phyloP scores from a whole-genome alignment of 2,797 vertebrate species.

The Harpagifer antarcticus region DNA sequence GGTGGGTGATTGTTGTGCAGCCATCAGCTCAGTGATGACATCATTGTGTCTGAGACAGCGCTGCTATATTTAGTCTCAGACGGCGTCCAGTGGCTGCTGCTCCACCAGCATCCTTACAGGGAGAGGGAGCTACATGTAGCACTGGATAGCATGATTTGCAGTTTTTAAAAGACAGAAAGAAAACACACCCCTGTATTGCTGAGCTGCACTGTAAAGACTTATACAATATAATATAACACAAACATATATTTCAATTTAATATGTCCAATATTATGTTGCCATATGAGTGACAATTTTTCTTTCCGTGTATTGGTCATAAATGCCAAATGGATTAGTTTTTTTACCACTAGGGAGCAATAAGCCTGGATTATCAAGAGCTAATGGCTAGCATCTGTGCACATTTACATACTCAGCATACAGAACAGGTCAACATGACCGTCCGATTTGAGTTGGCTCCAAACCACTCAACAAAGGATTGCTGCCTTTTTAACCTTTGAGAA shows the following conservation, averaged over 20 bases:
- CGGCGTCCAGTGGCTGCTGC: constrained; percentile 50
- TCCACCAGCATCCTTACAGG: constrained; percentile 51
- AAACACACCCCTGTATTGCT: background rate
- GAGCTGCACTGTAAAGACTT: background rate
- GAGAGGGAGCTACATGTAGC: constrained; percentile 11
- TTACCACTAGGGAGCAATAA: background rate
- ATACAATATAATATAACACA: too few species aligned
- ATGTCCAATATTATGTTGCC: background rate
- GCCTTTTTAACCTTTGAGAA: too few species aligned
- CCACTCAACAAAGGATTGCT: too few species aligned
- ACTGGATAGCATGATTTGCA: constrained; percentile 53
- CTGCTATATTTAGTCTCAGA: constrained; percentile 80
- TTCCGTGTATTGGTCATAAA: background rate
- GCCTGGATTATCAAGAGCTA: background rate
- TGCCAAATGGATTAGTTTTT: background rate
- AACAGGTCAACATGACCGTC: too few species aligned
- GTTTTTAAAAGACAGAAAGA: constrained; percentile 15
- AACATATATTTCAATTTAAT: background rate
- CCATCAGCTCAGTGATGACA: constrained; percentile 77
- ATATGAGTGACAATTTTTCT: background rate
- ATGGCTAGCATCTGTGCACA: too few species aligned
- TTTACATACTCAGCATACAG: too few species aligned
- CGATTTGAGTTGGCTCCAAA: too few species aligned
- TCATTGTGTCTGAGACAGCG: constrained; percentile 79
- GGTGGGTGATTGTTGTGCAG: constrained; percentile 61